Evolutionary conservation across 2,888 invertebrate species (phyloP), one percentile per base, ranked within the genome.

Genomic region (Halictus ligatus): DNA sequence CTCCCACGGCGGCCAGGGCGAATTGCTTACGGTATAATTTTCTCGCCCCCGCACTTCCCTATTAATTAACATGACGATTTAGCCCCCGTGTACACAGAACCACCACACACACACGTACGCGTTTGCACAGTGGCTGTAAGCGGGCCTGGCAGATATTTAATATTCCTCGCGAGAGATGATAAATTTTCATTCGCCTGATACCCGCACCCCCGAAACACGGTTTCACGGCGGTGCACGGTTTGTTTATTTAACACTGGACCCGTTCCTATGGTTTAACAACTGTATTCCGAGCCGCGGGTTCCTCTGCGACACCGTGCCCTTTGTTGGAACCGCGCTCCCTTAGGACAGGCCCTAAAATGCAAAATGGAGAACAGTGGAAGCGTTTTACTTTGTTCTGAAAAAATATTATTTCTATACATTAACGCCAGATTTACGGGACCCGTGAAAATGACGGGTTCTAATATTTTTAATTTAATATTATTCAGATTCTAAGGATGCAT

Each of bases 11-110:
- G 58, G 25, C 29, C 58, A 79, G 78, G 81, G 85, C 71, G 60
- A 83, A 85, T 78, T 78, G 82, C 88, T 88, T 88, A 88, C 74
- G 81, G 83, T 75, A 86, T 86, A 81, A 88, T 88, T 81, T 85
- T 81, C 86, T 86, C 92, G 91, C 93, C 92, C 89, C 92, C 91
- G 92, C 90, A 93, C 93, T 93, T 93, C 93, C 92, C 93, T 92
- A 92, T 93, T 93, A 93, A 93, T 93, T 93, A 92, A 90, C 91
- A 82, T 78, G 80, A 78, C 86, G 78, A 75, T 80, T 84, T 83
- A 84, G 82, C 69, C 50, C 35, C 67, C 18, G 35, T 69, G 67
- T 35, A 69, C 21, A 69, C 67, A 40, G 35, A 40, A 35, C 35
- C 67, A 18, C 18, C 35, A 13, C 46, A 46, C 46, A 54, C 21